These are phyloP conservation scores for Lophochroa leadbeateri DNA, from an alignment of 2,113 vertebrate species.

Conservation along the genomic window DNA sequence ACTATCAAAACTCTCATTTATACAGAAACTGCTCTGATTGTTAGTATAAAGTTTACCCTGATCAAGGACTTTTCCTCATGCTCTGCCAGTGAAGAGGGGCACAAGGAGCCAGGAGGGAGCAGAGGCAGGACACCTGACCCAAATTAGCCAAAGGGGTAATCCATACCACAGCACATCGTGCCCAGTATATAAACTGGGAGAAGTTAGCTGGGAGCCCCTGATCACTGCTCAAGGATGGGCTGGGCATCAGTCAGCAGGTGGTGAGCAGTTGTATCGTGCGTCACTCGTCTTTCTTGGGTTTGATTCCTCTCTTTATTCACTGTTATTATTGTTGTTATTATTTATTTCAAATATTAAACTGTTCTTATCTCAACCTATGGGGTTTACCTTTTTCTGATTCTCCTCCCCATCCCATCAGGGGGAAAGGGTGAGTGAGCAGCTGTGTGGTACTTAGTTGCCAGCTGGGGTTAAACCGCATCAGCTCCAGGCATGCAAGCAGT, in stretches of 20 bases:
- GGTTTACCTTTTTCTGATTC: neutral
- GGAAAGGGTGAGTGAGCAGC: neutral
- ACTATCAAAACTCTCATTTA: neutral
- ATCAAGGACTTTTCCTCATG: neutral
- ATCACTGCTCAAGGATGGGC: neutral
- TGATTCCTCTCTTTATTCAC: neutral
- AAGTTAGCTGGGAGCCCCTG: neutral
- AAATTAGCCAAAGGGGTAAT: neutral
- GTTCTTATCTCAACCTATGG: neutral
- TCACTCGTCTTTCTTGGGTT: neutral
- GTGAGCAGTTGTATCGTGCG: neutral
- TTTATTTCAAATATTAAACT: neutral
- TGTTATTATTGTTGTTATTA: too few species aligned
- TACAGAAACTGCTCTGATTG: neutral
- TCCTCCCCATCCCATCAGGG: neutral
- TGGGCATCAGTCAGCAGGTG: neutral
- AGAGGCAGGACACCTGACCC: neutral
- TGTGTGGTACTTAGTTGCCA: neutral
- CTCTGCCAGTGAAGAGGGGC: neutral
- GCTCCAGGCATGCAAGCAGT: neutral
- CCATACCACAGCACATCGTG: neutral
- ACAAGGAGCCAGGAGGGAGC: neutral
- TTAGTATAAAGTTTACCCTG: neutral
- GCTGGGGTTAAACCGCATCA: neutral
- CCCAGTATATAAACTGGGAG: neutral